phyloP scores from a whole-genome alignment of 2,888 invertebrate genomes.

The Diaphora mendica region DNA sequence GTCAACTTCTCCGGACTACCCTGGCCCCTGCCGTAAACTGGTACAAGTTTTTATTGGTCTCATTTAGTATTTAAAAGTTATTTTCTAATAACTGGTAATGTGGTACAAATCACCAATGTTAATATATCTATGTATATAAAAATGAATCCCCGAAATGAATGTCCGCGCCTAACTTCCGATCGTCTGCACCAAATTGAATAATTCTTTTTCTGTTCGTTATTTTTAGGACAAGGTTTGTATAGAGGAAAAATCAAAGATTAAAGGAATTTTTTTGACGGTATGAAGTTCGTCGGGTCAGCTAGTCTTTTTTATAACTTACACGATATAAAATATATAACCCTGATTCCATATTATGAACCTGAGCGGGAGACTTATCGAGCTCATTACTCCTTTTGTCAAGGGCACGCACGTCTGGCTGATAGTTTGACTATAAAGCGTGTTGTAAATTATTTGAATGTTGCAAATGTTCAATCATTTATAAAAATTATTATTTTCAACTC shows the following conservation, averaged over 20 bases:
- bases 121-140: too few species aligned
- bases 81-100: not conserved
- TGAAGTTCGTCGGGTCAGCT: too few species aligned
- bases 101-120: conserved; percentile 1
- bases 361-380: not conserved
- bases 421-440: not conserved
- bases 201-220: too few species aligned
- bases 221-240: too few species aligned
- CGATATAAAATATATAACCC: too few species aligned
- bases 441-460: not conserved
- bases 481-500: too few species aligned
- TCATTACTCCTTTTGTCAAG: not conserved
- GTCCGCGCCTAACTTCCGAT: too few species aligned
- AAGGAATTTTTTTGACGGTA: too few species aligned
- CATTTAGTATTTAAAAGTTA: conserved; percentile 5
- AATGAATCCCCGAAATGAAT: too few species aligned
- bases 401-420: not conserved
- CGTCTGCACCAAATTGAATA: too few species aligned
- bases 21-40: conserved; percentile 91
- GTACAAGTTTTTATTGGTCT: not conserved
- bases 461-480: not conserved
- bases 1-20: conserved; percentile 95
- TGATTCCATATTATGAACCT: too few species aligned
- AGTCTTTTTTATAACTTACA: not conserved
- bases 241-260: too few species aligned